These are phyloP conservation scores for Osmoderma eremita DNA, from an alignment of 2,888 invertebrate species.

Conservation along the genomic window DNA sequence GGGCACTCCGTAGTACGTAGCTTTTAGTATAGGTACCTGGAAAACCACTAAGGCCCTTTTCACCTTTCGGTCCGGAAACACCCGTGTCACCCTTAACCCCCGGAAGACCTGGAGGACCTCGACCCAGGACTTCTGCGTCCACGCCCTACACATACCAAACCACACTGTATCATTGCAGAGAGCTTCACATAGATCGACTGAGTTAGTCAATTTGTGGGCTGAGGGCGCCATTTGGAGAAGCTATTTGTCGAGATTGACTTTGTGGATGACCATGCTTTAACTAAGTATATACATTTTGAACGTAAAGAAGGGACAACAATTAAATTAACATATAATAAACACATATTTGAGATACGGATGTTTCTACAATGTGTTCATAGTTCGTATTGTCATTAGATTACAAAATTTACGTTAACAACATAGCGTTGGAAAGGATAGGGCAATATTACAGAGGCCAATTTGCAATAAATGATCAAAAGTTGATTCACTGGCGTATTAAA, in stretches of 20 bases:
- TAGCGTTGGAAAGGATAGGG: too few species aligned
- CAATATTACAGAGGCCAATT: too few species aligned
- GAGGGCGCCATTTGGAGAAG: background rate
- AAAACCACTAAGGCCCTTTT: slow-evolving; percentile 66
- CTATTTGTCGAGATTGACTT: slow-evolving; percentile 1
- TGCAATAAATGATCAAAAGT: too few species aligned
- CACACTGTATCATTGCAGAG: slow-evolving; percentile 55
- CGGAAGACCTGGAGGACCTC: slow-evolving; percentile 74
- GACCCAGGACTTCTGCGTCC: slow-evolving; percentile 68
- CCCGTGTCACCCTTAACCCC: slow-evolving; percentile 70
- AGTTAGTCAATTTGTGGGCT: slow-evolving; percentile 6
- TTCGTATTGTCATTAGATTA: slow-evolving; percentile 4
- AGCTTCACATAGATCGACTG: slow-evolving; percentile 32
- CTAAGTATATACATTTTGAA: slow-evolving; percentile 29
- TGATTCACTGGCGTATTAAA: too few species aligned
- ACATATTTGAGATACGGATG: slow-evolving; percentile 10
- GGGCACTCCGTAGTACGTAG: slow-evolving; percentile 14
- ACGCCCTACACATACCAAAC: slow-evolving; percentile 65
- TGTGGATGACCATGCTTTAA: slow-evolving; percentile 36
- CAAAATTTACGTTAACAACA: too few species aligned
- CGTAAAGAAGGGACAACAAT: slow-evolving; percentile 10
- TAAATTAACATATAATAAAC: slow-evolving; percentile 13
- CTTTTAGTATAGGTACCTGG: slow-evolving; percentile 59
- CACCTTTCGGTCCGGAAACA: slow-evolving; percentile 65
- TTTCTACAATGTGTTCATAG: background rate